A percentile compares a stretch with the other conserved stretches of the same genome.
These are phyloP conservation scores for Eriosoma lanigerum DNA, from an alignment of 1,140 invertebrate species.

Conservation along the genomic window DNA sequence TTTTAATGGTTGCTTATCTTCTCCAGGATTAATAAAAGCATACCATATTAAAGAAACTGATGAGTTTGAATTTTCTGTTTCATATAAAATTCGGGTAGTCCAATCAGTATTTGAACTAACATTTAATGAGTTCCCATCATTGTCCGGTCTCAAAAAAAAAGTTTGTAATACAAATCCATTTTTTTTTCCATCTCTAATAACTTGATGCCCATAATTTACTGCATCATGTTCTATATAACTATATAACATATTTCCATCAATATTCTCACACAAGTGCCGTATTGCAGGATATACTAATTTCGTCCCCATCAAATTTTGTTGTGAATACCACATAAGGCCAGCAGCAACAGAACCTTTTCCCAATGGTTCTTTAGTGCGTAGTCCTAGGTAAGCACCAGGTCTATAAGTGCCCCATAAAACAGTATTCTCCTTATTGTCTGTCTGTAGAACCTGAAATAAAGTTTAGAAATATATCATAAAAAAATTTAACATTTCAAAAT, in stretches of 20 bases:
- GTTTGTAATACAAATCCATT: constrained; percentile 76
- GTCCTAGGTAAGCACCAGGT: constrained; percentile 83
- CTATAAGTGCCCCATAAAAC: constrained; percentile 96
- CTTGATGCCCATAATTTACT: constrained; percentile 85
- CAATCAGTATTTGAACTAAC: too few relatives aligned
- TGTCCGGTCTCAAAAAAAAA: constrained; percentile 82
- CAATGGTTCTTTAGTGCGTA: constrained; percentile 81
- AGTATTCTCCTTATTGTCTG: too few relatives aligned
- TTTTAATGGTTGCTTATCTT: constrained; percentile 52
- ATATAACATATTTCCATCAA: constrained; percentile 76
- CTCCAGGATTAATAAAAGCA: constrained; percentile 62
- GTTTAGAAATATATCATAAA: too few relatives aligned
- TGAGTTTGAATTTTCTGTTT: constrained; percentile 60
- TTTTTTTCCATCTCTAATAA: constrained; percentile 70
- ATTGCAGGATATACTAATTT: constrained; percentile 52
- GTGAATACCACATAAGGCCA: constrained; percentile 94
- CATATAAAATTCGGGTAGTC: constrained; percentile 80
- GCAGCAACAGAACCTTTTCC: constrained; percentile 74
- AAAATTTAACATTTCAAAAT: too few relatives aligned
- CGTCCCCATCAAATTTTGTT: constrained; percentile 71
- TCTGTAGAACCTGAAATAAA: too few relatives aligned
- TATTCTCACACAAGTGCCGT: constrained; percentile 92
- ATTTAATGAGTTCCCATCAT: constrained; percentile 72
- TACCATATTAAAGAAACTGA: constrained; percentile 64
- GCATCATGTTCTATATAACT: constrained; percentile 94